Conservation (phyloP, 2,888 invertebrate genomes). For the Creontiades dilutus region DNA sequence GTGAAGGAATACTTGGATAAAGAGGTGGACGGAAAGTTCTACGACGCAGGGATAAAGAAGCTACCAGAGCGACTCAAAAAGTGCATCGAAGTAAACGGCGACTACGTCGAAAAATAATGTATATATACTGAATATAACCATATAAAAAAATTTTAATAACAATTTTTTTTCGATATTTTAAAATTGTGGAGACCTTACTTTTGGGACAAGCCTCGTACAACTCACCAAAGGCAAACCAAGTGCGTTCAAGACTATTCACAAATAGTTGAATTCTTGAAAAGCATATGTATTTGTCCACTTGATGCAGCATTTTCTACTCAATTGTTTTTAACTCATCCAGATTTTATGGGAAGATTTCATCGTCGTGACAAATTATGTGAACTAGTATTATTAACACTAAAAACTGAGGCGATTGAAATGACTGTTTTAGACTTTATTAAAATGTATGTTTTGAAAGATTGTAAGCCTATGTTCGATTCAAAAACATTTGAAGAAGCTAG, state of each 20-base stretch:
- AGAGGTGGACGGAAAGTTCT: no score
- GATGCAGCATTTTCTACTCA: slow-evolving; percentile 17
- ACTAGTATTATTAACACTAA: slow-evolving; percentile 14
- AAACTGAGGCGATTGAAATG: slow-evolving; percentile 1
- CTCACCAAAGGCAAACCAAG: not conserved
- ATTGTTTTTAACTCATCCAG: not conserved
- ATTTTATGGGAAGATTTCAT: slow-evolving; percentile 4
- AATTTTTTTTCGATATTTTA: no score
- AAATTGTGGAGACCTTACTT: no score
- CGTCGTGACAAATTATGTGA: not conserved
- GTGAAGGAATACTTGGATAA: no score
- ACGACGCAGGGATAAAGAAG: no score
- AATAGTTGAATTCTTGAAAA: not conserved
- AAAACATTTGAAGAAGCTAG: not conserved
- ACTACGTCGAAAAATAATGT: no score
- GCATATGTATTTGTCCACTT: not conserved
- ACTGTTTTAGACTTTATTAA: not conserved
- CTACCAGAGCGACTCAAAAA: no score
- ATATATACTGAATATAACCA: no score
- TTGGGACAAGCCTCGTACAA: not conserved
- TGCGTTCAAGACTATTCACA: slow-evolving; percentile 18
- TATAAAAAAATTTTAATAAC: no score
- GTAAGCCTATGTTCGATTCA: not conserved
- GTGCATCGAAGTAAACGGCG: no score
- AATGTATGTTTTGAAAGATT: not conserved